A percentile compares a stretch with the other conserved stretches of the same genome.
Evolutionary conservation across 2,113 vertebrate species (phyloP).

Genomic region (Etheostoma cragini): DNA sequence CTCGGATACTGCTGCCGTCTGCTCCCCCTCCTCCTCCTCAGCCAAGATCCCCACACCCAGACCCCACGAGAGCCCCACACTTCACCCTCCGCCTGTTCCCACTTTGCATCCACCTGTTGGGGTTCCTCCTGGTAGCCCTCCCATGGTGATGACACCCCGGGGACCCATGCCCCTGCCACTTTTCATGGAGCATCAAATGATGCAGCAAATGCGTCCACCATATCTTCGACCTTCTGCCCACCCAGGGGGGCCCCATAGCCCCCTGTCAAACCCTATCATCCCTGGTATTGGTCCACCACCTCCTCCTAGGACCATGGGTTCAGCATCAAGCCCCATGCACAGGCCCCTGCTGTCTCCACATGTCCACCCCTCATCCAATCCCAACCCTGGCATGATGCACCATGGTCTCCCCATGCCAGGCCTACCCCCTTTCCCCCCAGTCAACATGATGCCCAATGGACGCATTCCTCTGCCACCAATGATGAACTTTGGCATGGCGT

Average conservation of each 20-base stretch:
- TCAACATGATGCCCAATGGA: conserved; percentile 97
- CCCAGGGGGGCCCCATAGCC: conserved; percentile 92
- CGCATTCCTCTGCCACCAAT: conserved; percentile 93
- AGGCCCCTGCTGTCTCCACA: conserved; percentile 94
- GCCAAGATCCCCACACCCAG: conserved; percentile 96
- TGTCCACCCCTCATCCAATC: conserved; percentile 90
- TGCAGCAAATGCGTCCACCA: conserved; percentile 95
- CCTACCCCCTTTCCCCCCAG: conserved; percentile 92
- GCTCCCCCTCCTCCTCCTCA: conserved; percentile 90
- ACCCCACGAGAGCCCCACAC: conserved; percentile 91
- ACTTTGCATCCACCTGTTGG: conserved; percentile 93
- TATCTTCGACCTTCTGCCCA: conserved; percentile 91
- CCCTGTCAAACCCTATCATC: conserved; percentile 94
- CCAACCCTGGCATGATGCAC: conserved; percentile 91
- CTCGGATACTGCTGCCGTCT: conserved; percentile 90
- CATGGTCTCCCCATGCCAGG: conserved; percentile 90
- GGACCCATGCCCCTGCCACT: conserved; percentile 96
- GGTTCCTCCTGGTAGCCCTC: conserved; percentile 93
- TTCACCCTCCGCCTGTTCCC: conserved; percentile 88
- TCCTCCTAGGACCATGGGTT: conserved; percentile 89
- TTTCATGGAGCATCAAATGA: conserved; percentile 99
- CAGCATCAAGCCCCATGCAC: conserved; percentile 96
- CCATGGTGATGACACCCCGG: conserved; percentile 98
- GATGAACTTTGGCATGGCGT: conserved; percentile 98
- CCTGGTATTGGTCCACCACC: conserved; percentile 92